These are phyloP conservation scores for Sinotaia quadrata DNA, from an alignment of 2,888 invertebrate genomes.

Conservation along the genomic window DNA sequence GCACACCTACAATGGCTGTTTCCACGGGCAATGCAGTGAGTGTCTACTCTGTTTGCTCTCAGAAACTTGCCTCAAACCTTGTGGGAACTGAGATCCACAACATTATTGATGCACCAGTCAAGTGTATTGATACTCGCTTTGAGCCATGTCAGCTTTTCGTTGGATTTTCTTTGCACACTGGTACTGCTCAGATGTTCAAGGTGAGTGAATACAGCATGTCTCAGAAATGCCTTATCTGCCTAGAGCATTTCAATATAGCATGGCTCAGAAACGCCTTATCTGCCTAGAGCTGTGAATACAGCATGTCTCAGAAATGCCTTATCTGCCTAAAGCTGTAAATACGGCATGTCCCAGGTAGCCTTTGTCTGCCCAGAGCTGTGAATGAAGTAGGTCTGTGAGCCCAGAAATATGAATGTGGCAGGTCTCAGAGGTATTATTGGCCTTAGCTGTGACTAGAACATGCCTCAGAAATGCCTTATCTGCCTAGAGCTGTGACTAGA, in stretches of 20 bases:
- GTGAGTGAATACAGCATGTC: constrained; percentile 33
- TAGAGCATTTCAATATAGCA: background rate
- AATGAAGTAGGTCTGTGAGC: background rate
- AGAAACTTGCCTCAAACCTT: constrained; percentile 14
- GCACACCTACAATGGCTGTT: constrained; percentile 35
- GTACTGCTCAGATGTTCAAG: constrained; percentile 43
- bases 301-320: background rate
- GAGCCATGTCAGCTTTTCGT: constrained; percentile 47
- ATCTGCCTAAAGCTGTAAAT: background rate
- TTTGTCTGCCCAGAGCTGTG: too few relatives aligned
- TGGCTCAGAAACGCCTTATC: too few relatives aligned
- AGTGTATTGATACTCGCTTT: constrained; percentile 45
- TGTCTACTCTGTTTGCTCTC: constrained; percentile 31
- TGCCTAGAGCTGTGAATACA: too few relatives aligned
- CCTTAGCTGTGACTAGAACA: too few relatives aligned
- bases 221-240: background rate
- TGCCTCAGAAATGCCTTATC: background rate
- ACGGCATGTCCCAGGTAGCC: too few relatives aligned
- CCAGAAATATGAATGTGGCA: too few relatives aligned
- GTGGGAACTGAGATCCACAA: constrained; percentile 49
- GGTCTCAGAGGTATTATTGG: too few relatives aligned
- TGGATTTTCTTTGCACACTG: constrained; percentile 45
- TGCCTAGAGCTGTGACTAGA: background rate
- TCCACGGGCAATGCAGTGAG: constrained; percentile 43
- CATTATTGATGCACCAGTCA: constrained; percentile 52